Conservation (phyloP, 2,888 invertebrate genomes). For the Caenorhabditis sulstoni region DNA sequence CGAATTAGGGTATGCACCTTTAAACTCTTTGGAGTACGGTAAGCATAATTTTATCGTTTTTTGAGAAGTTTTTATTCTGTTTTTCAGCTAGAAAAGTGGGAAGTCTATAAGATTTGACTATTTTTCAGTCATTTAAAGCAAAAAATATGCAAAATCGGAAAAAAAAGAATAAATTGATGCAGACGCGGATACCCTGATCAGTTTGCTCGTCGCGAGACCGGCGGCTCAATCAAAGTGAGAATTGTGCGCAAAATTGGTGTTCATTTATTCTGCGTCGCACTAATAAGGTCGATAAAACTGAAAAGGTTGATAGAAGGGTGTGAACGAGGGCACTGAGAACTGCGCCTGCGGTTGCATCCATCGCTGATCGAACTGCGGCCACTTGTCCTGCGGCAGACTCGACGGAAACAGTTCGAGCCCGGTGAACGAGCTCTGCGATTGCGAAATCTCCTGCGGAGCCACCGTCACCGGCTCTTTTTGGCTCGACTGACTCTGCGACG, state of each 20-base stretch:
- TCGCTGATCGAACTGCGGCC: constrained; percentile 55
- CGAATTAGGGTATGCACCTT: no score
- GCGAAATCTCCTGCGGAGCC: constrained; percentile 36
- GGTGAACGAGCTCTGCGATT: constrained; percentile 47
- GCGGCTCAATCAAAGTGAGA: no score
- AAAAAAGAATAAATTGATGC: no score
- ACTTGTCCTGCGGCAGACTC: constrained; percentile 48
- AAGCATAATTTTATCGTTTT: no score
- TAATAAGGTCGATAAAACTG: constrained; percentile 49
- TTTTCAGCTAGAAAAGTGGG: no score
- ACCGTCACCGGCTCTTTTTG: constrained; percentile 21
- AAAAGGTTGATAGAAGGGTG: constrained; percentile 56
- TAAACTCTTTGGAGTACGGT: no score
- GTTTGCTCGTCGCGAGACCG: no score
- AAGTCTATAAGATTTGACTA: no score
- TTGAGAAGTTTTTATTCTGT: no score
- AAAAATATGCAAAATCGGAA: no score
- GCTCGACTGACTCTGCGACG: neutral
- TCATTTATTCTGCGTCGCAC: neutral
- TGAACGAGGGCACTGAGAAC: constrained; percentile 48
- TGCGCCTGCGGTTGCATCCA: constrained; percentile 49
- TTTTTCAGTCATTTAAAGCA: no score
- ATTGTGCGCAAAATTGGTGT: neutral
- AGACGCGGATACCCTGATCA: no score
- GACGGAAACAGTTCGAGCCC: constrained; percentile 55